Evolutionary conservation across 1,140 invertebrate genomes (phyloP).

Genomic region (Bombyx mandarina): DNA sequence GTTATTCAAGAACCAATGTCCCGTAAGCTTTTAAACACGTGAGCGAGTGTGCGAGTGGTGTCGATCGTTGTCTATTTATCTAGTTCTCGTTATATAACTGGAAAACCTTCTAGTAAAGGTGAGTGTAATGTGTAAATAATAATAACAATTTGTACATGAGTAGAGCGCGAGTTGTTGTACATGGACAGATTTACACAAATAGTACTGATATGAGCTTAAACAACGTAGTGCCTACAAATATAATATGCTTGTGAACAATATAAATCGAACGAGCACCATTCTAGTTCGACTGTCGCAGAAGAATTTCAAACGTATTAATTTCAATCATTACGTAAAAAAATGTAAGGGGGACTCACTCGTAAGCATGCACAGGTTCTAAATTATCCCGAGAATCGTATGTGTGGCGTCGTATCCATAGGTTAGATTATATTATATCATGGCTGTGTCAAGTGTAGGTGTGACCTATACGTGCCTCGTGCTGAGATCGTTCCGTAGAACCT

Average conservation of each 20-base stretch:
- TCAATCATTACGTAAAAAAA: neutral
- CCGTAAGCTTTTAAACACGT: constrained; percentile 9
- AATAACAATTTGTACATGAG: constrained; percentile 41
- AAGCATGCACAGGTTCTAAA: neutral
- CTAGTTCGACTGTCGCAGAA: constrained; percentile 21
- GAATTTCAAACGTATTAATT: neutral
- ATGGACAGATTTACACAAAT: constrained; percentile 59
- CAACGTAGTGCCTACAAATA: constrained; percentile 68
- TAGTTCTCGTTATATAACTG: constrained; percentile 6
- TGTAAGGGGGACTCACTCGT: constrained; percentile 2
- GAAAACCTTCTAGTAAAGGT: constrained; percentile 1
- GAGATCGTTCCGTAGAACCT: constrained; percentile 1
- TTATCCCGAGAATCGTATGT: neutral
- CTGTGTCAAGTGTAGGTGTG: constrained; percentile 36
- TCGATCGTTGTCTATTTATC: constrained; percentile 11
- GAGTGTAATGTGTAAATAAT: constrained; percentile 31
- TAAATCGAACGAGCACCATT: constrained; percentile 29
- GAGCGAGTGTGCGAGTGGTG: constrained; percentile 6
- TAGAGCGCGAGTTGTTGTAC: constrained; percentile 53
- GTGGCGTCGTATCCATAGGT: too few relatives aligned
- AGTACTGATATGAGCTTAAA: constrained; percentile 70
- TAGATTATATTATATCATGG: constrained; percentile 21
- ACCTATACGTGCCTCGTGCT: constrained; percentile 11
- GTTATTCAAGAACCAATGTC: too few relatives aligned
- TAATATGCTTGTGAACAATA: constrained; percentile 53